Evolutionary conservation across 2,888 invertebrate genomes (phyloP), one percentile per base, ranked within the genome.

Genomic region (Sphaerophoria rueppellii): DNA sequence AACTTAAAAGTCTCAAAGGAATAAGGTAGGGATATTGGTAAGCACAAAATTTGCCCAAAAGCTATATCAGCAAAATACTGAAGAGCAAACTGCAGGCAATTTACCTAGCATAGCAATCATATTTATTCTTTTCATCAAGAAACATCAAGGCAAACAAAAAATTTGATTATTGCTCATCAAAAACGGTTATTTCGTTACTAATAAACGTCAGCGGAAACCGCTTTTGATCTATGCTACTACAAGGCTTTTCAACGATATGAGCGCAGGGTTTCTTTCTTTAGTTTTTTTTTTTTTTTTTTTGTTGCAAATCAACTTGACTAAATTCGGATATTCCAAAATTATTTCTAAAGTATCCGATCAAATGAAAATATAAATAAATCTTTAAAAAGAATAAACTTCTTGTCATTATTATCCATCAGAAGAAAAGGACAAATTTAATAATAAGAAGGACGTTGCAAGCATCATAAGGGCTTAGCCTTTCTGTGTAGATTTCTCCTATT

Each of bases 371-470:
- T 60, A 43, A 60, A 60, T 43, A 60, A 60, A 60, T 24, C 14
- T 11, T 34, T 35, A 43, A 43, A 43, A 40, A 43, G 43, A 34
- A 48, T 6, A 48, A 63, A 77, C 48, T 57, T 61, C 48, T 58
- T 60, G 14, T 24, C 12, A 9, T 71, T 50, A 65, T 57, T 73
- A 48, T 48, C 43, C 34, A 70, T 40, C 54, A 75, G 24, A 40
- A 67, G 40, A 67, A 67, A 81, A 75, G 65, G 55, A 71, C 46
- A 55, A 60, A 81, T 80, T 70, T 75, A 81, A 79, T 70, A 48
- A 48, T 57, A 74, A 37, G 61, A 50, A 55, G n/a, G 14, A 43
- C 6, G 4, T 16, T 24, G 48, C 11, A 16, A 37, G 69, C 50
- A 75, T 75, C 63, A 57, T 63, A 57, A 75, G 61, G 55, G 61